Base-by-base conservation (phyloP, 2,797 vertebrate genomes). In the Parotocinclus haroldoi region DNA sequence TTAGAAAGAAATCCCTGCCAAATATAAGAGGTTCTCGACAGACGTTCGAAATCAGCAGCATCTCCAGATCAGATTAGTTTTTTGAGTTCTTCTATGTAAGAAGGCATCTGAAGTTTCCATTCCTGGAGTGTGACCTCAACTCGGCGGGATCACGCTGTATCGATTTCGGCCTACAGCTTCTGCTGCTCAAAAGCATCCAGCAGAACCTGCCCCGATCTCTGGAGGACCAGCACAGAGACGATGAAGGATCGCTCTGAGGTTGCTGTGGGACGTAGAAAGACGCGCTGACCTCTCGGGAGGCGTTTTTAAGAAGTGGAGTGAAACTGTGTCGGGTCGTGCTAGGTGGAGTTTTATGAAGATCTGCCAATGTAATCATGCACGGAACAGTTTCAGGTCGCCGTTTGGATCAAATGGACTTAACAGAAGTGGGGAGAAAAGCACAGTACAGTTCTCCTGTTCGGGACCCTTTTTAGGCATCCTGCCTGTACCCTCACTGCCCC, bases 301-400 rank as follows among this genome's bases (percentile, higher is more conserved):
- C 51, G 63, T 71, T 42, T 68, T 37, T 14, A 19, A 10, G 39
- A 66, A 50, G 57, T 78, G 62, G 48, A 66, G 18, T 71, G 76
- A 72, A 79, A 40, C n/a, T n/a, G n/a, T n/a, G n/a, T n/a, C n/a
- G n/a, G n/a, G n/a, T n/a, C n/a, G n/a, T n/a, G n/a, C 60, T 80
- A 78, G 84, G 75, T 55, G 52, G 78, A 81, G 89, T 88, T 87
- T 87, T 79, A 78, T 65, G 82, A 82, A 88, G 87, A 84, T 78
- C 85, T 86, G 84, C 81, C 83, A 75, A 89, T 86, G 81, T 85
- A 82, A 89, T 88, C 86, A 84, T 76, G 76, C 36, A 38, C 73
- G 72, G 78, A 83, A 86, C 74, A 77, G 79, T 79, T 81, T 5
- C 19, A 54, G 46, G 14, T 48, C 54, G 27, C 27, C 5, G 27